Base-by-base conservation (phyloP, 2,113 vertebrate species). In the Corynorhinus townsendii region DNA sequence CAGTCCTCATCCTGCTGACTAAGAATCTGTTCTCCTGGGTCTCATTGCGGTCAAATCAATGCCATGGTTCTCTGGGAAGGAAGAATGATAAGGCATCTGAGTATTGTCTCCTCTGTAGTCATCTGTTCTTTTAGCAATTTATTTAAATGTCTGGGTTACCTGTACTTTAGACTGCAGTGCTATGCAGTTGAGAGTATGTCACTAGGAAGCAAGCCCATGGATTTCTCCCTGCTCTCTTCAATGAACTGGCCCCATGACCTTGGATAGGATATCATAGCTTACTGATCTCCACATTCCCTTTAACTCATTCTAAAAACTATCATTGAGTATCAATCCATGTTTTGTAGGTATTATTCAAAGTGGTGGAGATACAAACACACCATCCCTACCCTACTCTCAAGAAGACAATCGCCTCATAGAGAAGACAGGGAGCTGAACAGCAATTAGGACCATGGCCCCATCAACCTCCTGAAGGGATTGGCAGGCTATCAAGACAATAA, bases 31-130 rank as follows among this genome's bases (percentile, higher is more conserved):
- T 83, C 82, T 97, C 79, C 56, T 64, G 73, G 68, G 79, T 80
- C 73, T 86, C 91, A 15, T 19, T 0, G 4, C 83, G 62, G 90
- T 86, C 90, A 49, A 54, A 97, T 95, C 86, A 52, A 64, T 94
- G 93, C 87, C 16, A 0, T 24, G 3, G 19, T 76, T 82, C 82
- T 83, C 76, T 54, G 38, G 62, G 16, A 80, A 94, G 62, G 54
- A 94, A 91, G 72, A 77, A 49, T 7, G 35, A 45, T 33, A 62
- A 45, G n/a, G 45, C 10, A 35, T 45, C 43, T 59, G 2, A 35
- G 17, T 17, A 8, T 30, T 24, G 2, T 45, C 66, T 89, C 79
- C 24, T 77, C 54, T 85, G 77, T 35, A 19, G 40, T 35, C 35
- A 35, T 64, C 30, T 30, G 0, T 26, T 35, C 47, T 84, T 33